A percentile compares a stretch with the other conserved stretches of the same genome.
phyloP scores from a whole-genome alignment of 2,113 vertebrate genomes.

The Coptodon bakossiorum region DNA sequence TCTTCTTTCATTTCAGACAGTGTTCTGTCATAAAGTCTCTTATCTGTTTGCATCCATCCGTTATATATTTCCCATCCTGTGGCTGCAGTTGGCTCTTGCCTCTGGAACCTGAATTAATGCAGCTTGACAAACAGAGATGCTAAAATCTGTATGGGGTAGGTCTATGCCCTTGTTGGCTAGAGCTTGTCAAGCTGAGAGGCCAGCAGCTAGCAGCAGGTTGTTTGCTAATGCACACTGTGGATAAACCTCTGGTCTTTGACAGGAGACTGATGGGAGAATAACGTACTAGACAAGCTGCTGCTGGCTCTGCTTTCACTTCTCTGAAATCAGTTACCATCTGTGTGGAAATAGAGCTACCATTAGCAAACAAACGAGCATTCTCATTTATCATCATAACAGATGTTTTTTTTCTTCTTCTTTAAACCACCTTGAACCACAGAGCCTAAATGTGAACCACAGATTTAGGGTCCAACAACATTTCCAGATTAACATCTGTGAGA shows the following conservation, averaged over 20 bases:
- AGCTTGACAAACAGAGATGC: background rate
- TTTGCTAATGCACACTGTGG: background rate
- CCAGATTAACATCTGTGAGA: background rate
- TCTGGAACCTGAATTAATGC: background rate
- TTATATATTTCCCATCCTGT: background rate
- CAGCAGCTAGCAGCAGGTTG: background rate
- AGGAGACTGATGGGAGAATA: background rate
- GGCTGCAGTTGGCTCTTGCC: background rate
- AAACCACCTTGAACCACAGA: background rate
- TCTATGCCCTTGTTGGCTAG: background rate
- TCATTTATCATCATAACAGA: background rate
- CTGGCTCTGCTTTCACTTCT: background rate
- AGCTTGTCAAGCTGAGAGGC: background rate
- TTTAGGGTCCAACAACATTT: background rate
- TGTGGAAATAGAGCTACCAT: background rate
- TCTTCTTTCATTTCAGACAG: background rate
- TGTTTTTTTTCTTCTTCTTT: rapidly evolving
- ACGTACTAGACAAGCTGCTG: background rate
- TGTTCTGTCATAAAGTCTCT: background rate
- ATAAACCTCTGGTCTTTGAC: background rate
- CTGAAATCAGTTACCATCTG: background rate
- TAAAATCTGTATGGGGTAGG: background rate
- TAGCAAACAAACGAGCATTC: background rate
- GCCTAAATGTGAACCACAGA: background rate
- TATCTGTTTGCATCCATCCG: background rate